Evolutionary conservation across 2,888 invertebrate species (phyloP), one percentile per base, ranked within the genome.

Genomic region (Caenorhabditis angaria): DNA sequence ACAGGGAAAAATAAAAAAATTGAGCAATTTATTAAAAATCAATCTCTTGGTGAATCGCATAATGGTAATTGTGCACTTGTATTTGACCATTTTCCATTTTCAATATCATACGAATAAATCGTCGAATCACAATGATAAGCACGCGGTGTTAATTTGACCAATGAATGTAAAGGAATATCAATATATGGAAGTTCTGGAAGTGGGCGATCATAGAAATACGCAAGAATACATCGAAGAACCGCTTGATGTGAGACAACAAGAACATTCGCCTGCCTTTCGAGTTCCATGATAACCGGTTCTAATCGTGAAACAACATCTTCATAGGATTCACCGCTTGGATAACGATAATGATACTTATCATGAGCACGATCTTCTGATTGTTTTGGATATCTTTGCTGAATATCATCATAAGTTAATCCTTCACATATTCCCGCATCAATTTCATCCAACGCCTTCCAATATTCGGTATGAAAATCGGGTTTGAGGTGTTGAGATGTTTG

Each of bases 391-490:
- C 78, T 75, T 80, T 93, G 92, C 82, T 93, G 93, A 89, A 95
- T 94, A 89, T 95, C 95, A 88, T 94, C 94, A 89, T 95, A 96
- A 0, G 94, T 94, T 83, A 95, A 90, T 29, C 93, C 93, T 88
- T 80, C 80, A 56, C 80, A 82, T 24, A 82, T 80, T 24, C 80
- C 80, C 76, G 97, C 97, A 89, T 97, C 96, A 81, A 97, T 96
- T 90, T 97, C 97, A 88, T 97, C 97, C 29, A 97, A 91, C 14
- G 97, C 78, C 58, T 97, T 97, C 97, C 97, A 97, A 87, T 96
- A 91, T 89, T 97, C 97, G 0, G 73, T 72, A 28, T 73, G 76
- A 47, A 72, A 69, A 32, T 64, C 68, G 14, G 77, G 92, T 20
- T 75, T 65, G 35, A 85, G 57, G 63, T 80, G 75, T 28, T 91